phyloP scores from a whole-genome alignment of 1,140 invertebrate genomes.

The Saccostrea glomerata region DNA sequence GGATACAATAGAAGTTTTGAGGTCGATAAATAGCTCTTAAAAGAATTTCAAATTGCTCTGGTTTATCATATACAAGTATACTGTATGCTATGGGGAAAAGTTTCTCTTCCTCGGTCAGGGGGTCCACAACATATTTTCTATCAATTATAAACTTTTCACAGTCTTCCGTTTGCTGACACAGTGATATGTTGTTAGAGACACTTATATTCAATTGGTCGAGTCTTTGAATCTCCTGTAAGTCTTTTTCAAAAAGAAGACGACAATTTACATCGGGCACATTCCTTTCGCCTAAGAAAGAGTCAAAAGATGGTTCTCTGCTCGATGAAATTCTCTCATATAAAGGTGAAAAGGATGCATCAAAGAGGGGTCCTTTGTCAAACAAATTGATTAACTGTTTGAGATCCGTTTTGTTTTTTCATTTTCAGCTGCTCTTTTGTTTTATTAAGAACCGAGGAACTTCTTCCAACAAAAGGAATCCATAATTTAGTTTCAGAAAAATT shows the following conservation, averaged over 20 bases:
- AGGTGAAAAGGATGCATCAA: neutral
- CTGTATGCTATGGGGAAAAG: slow-evolving; percentile 61
- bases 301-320: neutral
- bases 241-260: neutral
- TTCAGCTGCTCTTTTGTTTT: no score
- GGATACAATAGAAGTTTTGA: slow-evolving; percentile 74
- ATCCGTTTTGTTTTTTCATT: no score
- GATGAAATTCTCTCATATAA: neutral
- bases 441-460: no score
- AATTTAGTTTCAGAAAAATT: no score
- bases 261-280: neutral
- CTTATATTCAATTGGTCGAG: neutral
- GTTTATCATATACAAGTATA: slow-evolving; percentile 65
- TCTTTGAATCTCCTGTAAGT: neutral
- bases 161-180: neutral
- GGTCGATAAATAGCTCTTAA: slow-evolving; percentile 70
- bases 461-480: no score
- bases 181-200: neutral
- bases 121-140: slow-evolving; percentile 51
- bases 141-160: neutral
- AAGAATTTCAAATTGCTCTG: slow-evolving; percentile 9
- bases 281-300: neutral
- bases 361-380: neutral
- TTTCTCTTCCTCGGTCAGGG: slow-evolving; percentile 47
- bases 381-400: neutral